Percentiles rank a stretch among this genome's conserved stretches.
Evolutionary conservation across 2,888 invertebrate species (phyloP).

Genomic region (Caenorhabditis sp.): DNA sequence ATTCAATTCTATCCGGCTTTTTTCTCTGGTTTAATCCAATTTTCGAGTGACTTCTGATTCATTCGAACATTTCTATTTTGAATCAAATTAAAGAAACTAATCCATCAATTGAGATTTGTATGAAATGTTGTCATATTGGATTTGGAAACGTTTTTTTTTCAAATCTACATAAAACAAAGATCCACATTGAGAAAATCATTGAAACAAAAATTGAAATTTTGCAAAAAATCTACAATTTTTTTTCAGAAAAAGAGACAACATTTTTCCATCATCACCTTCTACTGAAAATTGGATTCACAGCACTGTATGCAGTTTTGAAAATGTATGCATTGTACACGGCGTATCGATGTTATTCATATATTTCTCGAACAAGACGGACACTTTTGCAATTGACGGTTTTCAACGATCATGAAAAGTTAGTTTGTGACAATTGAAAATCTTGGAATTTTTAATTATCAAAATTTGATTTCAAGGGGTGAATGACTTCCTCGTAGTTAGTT

Average conservation of each 20-base stretch:
- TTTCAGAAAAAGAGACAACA: background rate
- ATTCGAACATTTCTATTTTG: too few relatives aligned
- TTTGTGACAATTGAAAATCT: background rate
- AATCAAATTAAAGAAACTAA: background rate
- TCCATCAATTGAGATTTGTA: background rate
- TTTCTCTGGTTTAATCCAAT: background rate
- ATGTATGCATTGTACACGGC: conserved; percentile 35
- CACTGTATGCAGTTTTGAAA: conserved; percentile 36
- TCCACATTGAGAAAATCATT: background rate
- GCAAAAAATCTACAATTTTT: background rate
- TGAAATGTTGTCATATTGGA: background rate
- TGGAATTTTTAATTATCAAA: too few relatives aligned
- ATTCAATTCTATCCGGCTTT: background rate
- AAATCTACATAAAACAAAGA: background rate
- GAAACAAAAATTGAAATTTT: background rate
- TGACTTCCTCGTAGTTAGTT: too few relatives aligned
- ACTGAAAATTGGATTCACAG: conserved; percentile 37
- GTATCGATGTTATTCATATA: conserved; percentile 44
- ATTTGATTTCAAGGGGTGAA: background rate
- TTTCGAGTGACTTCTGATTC: background rate
- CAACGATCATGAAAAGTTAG: conserved; percentile 22
- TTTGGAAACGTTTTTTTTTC: background rate
- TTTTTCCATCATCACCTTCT: conserved; percentile 38
- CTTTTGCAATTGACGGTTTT: conserved; percentile 30
- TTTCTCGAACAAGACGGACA: conserved; percentile 34